Evolutionary conservation across 2,113 vertebrate species (phyloP), one percentile per base, ranked within the genome.

Genomic region (Morphnarchus princeps): DNA sequence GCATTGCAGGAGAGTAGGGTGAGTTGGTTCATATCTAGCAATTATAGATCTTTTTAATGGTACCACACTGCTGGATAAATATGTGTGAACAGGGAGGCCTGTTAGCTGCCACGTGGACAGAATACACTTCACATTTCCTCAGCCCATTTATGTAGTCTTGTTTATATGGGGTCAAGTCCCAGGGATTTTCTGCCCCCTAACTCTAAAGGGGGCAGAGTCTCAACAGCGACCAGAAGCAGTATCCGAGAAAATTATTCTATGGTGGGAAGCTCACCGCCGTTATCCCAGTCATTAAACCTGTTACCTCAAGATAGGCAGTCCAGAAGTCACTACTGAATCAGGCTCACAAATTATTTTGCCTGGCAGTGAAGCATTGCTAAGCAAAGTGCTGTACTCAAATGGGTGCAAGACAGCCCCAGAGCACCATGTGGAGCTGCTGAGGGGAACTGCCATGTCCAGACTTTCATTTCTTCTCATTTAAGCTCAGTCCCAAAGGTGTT

Each of bases 241-340:
- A 55, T 28, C 47, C 28, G 82, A 54, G 25, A 72, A 20, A 40
- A 20, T 47, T 13, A 19, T 26, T 79, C 36, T 82, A 2, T 38
- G 22, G 13, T 74, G 13, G 40, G 47, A 63, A 34, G 40, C 36
- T 82, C 0, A 0, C 13, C 74, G 50, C 13, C 5, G 5, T 89
- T 74, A 40, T 4, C 34, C 3, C 14, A 49, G 38, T 42, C 50
- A 31, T 31, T 70, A 80, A 66, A 58, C 25, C 32, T 19, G 6
- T n/a, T 79, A 15, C 57, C 36, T 69, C 0, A 0, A 42, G 57
- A 16, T 3, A 38, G 34, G 57, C 5, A 3, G 34, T 69, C 34
- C 54, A 78, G 67, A 47, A 78, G n/a, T 38, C 3, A 1, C 28
- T 66, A 18, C 5, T 62, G 10, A 49, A 47, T 26, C 26, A 43